A percentile compares a stretch with the other conserved stretches of the same genome.
These are phyloP conservation scores for Cremastinae sp. DNA, from an alignment of 2,888 invertebrate species.

Conservation along the genomic window DNA sequence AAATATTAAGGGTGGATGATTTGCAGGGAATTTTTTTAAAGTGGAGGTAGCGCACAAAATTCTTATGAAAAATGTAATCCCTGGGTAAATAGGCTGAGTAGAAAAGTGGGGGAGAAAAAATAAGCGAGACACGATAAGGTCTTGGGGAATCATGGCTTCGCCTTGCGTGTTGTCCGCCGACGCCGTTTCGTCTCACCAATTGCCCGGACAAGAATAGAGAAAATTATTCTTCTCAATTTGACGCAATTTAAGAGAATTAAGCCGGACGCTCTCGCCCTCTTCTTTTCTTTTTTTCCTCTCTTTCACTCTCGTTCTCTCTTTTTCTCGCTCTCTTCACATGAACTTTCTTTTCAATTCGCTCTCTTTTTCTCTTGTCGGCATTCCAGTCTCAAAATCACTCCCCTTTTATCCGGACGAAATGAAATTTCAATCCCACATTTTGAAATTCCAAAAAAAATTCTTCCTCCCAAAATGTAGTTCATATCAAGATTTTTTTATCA, in stretches of 20 bases:
- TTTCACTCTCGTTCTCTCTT: constrained; percentile 20
- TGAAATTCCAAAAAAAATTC: too few species aligned
- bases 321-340: not conserved
- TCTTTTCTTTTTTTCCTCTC: constrained; percentile 27
- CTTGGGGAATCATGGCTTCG: constrained; percentile 29
- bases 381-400: constrained; percentile 8
- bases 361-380: constrained; percentile 22
- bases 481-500: too few species aligned
- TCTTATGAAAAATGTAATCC: constrained; percentile 4
- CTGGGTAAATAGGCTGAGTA: not conserved
- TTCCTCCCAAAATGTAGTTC: too few species aligned
- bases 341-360: constrained; percentile 34
- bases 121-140: constrained; percentile 31
- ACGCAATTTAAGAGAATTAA: constrained; percentile 77
- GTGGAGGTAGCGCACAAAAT: not conserved
- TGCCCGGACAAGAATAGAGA: constrained; percentile 74
- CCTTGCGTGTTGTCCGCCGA: constrained; percentile 45
- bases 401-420: not conserved
- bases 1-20: too few species aligned
- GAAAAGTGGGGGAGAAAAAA: not conserved
- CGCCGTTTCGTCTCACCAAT: constrained; percentile 69
- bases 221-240: constrained; percentile 77
- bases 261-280: constrained; percentile 57
- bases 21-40: too few species aligned
- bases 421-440: not conserved